A percentile compares a stretch with the other conserved stretches of the same genome.
Conservation (phyloP, 1,140 invertebrate species). For the Heterodera carotae region DNA sequence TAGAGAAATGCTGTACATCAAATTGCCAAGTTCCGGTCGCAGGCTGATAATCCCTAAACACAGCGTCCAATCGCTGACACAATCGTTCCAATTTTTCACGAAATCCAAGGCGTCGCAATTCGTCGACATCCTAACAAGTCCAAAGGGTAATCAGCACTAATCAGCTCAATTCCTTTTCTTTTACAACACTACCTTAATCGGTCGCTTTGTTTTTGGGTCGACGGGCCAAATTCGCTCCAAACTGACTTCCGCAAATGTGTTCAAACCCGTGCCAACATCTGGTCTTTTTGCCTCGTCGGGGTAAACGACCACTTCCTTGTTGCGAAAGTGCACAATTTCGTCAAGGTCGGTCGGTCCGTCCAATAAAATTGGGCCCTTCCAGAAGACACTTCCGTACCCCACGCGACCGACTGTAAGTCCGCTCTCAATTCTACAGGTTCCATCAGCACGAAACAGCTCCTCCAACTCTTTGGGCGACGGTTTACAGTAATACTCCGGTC, state of each 20-base stretch:
- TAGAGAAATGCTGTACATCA: slow-evolving; percentile 86
- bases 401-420: slow-evolving; percentile 35
- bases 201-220: slow-evolving; percentile 79
- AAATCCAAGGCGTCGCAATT: slow-evolving; percentile 81
- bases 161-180: too few relatives aligned
- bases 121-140: slow-evolving; percentile 74
- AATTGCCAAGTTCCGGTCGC: slow-evolving; percentile 92
- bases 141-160: too few relatives aligned
- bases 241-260: slow-evolving; percentile 85
- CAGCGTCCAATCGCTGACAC: slow-evolving; percentile 81
- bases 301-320: slow-evolving; percentile 74
- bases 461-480: slow-evolving; percentile 78
- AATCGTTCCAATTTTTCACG: slow-evolving; percentile 80
- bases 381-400: slow-evolving; percentile 78
- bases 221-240: slow-evolving; percentile 90
- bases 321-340: slow-evolving; percentile 70
- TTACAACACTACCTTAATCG: slow-evolving; percentile 75
- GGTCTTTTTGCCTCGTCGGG: slow-evolving; percentile 75
- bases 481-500: slow-evolving; percentile 66
- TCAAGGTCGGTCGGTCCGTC: slow-evolving; percentile 50
- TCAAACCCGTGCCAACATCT: slow-evolving; percentile 81
- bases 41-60: slow-evolving; percentile 89
- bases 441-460: slow-evolving; percentile 66
- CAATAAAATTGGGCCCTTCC: slow-evolving; percentile 68
- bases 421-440: slow-evolving; percentile 18